Evolutionary conservation across 2,797 vertebrate species (phyloP), one percentile per base, ranked within the genome.

Genomic region (Neosilurus mollespiculum): DNA sequence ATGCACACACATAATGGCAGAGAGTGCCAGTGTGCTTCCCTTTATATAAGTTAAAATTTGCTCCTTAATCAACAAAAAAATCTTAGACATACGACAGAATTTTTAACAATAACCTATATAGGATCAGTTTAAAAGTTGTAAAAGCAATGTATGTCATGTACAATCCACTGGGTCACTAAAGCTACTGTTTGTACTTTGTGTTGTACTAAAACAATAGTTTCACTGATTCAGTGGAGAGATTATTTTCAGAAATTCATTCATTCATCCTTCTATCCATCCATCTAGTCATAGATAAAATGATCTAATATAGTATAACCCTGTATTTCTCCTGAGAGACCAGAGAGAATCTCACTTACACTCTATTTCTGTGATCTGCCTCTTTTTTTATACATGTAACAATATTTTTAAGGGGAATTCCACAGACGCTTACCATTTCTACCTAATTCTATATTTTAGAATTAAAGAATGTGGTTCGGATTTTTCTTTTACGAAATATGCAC

Each of bases 91-190:
- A 80, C 53, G 87, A 84, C 53, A 71, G 7, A 84, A 82, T 71
- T 58, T 75, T 66, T 53, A 81, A 81, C 62, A 81, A 85, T 73
- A 78, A 86, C 75, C 58, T 43, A 83, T 62, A 75, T 7, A 81
- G n/a, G 9, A 82, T 53, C 51, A 58, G 24, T 79, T 73, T 82
- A 79, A 85, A 81, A 81, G 72, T 81, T 80, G 66, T 12, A 83
- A 86, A 81, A 83, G 69, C 78, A 85, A 76, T 78, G 30, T 69
- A 69, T 65, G 77, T 72, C 83, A 80, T 71, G 78, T 86, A 83
- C 75, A 86, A 84, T 77, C 75, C 56, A 77, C n/a, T 18, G 62
- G 70, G 51, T 69, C 53, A 65, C 54, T 67, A 73, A 51, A 67
- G 67, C 71, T 69, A 78, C 69, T 43, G 73, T 43, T 61, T 59